Conservation (phyloP, 2,888 invertebrate species). For the Petrolisthes cinctipes region DNA sequence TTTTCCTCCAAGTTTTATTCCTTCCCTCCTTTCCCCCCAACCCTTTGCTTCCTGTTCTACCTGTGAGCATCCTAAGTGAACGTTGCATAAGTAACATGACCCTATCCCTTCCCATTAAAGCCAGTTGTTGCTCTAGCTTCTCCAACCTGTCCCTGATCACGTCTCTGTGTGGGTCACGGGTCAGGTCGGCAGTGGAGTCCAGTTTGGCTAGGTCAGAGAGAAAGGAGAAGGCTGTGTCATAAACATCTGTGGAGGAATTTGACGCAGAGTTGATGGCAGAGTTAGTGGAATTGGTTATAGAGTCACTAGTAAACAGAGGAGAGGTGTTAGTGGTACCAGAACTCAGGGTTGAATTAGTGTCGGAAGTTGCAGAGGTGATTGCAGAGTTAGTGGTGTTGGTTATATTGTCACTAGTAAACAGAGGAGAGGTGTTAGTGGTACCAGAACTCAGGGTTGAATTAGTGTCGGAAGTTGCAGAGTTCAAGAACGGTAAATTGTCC, state of each 20-base stretch:
- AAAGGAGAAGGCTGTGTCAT: neutral
- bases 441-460: too few relatives aligned
- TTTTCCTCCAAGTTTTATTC: neutral
- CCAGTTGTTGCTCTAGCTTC: neutral
- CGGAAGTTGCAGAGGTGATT: neutral
- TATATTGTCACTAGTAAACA: too few relatives aligned
- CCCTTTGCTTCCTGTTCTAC: neutral
- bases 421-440: too few relatives aligned
- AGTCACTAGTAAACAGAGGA: too few relatives aligned
- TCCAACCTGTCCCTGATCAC: neutral
- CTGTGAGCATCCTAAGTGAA: neutral
- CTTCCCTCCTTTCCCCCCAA: neutral
- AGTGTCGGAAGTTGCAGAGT: too few relatives aligned
- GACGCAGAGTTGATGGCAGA: neutral
- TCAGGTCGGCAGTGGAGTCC: neutral
- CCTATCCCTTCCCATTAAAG: neutral
- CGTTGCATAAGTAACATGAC: neutral
- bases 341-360: neutral
- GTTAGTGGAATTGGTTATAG: neutral
- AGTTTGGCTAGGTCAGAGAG: slow-evolving; percentile 7
- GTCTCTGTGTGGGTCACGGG: neutral
- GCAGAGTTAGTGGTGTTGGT: neutral
- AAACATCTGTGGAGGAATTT: neutral
- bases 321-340: too few relatives aligned
- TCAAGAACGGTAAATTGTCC: too few relatives aligned